A percentile compares a stretch with the other conserved stretches of the same genome.
Evolutionary conservation across 1,140 invertebrate species (phyloP).

Genomic region (Eulimnadia texana): DNA sequence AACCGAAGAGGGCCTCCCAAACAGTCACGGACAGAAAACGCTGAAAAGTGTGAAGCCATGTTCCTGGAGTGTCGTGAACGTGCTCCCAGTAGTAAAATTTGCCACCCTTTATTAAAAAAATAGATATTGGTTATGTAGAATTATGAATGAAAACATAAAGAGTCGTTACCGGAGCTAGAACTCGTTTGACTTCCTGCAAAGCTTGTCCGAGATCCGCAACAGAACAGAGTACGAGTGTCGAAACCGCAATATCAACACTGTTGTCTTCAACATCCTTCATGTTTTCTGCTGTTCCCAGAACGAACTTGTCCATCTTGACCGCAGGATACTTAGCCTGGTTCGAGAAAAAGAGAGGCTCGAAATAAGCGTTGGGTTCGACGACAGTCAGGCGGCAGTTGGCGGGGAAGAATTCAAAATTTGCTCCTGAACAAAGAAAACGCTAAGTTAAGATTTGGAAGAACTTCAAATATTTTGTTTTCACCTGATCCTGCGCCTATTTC

Average conservation of each 20-base stretch:
- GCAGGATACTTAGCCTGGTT: constrained; percentile 7
- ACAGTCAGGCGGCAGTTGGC: constrained; percentile 15
- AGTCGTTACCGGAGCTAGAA: constrained; percentile 24
- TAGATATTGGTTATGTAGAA: not conserved
- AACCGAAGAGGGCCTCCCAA: constrained; percentile 23
- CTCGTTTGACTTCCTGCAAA: constrained; percentile 25
- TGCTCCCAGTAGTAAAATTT: constrained; percentile 25
- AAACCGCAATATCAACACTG: constrained; percentile 27
- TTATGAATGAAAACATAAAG: not conserved
- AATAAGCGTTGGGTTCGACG: constrained; percentile 18
- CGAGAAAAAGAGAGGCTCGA: constrained; percentile 12
- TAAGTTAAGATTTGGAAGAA: not conserved
- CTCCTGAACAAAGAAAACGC: constrained; percentile 12
- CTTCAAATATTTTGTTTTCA: not conserved
- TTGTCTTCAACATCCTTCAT: constrained; percentile 24
- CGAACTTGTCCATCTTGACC: constrained; percentile 18
- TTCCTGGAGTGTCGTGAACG: constrained; percentile 18
- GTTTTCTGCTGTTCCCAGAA: constrained; percentile 25
- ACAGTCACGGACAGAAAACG: constrained; percentile 17
- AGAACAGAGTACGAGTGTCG: constrained; percentile 26
- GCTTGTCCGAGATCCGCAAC: constrained; percentile 22
- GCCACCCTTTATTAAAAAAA: constrained; percentile 4
- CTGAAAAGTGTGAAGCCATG: constrained; percentile 18
- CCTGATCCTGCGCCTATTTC: constrained; percentile 24
- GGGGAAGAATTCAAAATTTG: constrained; percentile 25